Evolutionary conservation across 2,113 vertebrate genomes (phyloP).

Genomic region (Paraplagusia blochii): DNA sequence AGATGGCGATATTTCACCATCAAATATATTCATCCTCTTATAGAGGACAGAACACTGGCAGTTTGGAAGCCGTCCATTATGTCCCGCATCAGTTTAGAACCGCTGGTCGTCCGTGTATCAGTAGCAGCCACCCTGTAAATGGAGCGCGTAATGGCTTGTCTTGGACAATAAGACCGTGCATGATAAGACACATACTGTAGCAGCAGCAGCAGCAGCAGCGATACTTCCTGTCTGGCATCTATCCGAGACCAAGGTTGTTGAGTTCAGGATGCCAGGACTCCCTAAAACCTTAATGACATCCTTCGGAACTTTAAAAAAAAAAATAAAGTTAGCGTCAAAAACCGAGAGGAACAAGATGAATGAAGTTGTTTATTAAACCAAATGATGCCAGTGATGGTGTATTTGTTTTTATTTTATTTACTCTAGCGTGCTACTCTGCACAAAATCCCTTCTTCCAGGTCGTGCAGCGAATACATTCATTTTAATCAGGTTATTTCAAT

Average conservation of each 20-base stretch:
- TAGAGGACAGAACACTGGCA: too few relatives aligned
- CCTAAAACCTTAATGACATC: constrained; percentile 80
- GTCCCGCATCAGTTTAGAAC: constrained; percentile 28
- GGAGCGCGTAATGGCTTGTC: constrained; percentile 71
- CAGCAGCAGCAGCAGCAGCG: too few relatives aligned
- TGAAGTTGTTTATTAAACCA: constrained; percentile 31
- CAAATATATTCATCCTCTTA: too few relatives aligned
- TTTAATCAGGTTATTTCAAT: constrained; percentile 4
- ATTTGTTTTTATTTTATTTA: constrained; percentile 3
- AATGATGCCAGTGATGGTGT: constrained; percentile 5
- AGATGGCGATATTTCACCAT: too few relatives aligned
- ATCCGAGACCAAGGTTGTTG: constrained; percentile 82
- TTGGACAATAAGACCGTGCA: constrained; percentile 78
- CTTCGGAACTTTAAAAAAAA: too few relatives aligned
- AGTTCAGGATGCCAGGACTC: constrained; percentile 52
- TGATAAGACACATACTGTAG: constrained; percentile 79
- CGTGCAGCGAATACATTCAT: not conserved
- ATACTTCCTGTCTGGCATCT: too few relatives aligned
- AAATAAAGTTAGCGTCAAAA: too few relatives aligned
- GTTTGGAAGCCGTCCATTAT: constrained; percentile 23
- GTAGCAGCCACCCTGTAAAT: constrained; percentile 55
- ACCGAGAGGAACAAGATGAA: not conserved
- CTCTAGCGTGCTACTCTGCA: too few relatives aligned
- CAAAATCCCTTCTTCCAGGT: too few relatives aligned
- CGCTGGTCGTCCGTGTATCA: constrained; percentile 13